Evolutionary conservation across 2,113 vertebrate genomes (phyloP), one percentile per base, ranked within the genome.

Genomic region (Pluvianellus socialis): DNA sequence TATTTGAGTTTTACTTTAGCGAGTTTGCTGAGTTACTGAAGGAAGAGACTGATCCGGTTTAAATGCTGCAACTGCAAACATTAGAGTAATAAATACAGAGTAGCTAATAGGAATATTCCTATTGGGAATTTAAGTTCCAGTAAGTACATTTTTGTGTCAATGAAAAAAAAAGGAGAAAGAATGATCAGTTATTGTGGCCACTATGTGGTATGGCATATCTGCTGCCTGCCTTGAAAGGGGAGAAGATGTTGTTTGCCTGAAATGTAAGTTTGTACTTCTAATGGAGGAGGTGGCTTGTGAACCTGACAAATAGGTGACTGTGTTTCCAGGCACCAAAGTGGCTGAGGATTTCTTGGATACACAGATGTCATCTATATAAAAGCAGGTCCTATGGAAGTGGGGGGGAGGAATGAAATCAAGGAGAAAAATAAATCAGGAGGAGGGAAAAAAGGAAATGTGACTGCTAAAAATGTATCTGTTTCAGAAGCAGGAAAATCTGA

Each of bases 1-100:
- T 63, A 40, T 95, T 91, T 91, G 91, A 75, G n/a, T 92, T 92
- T 71, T 81, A 55, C 38, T 85, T 81, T 44, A 30, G 62, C 79
- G 27, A 81, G n/a, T 94, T 81, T 94, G 72, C 63, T 40, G 52
- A 75, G 26, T 40, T 72, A 32, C 38, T 52, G 76, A 72, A 72
- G 50, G 35, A 72, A 79, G 42, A 84, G 50, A 27, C 30, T 10
- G 35, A 56, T 58, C 6, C 18, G 3, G 8, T 91, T 83, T 70
- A 50, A 93, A 76, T 35, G 63, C 45, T 92, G 50, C 63, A 74
- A 30, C 50, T 83, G 63, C 67, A 88, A 92, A 91, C 68, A 58
- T 91, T 66, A 77, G 50, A 77, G 59, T 26, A 80, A 74, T 70
- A 83, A 35, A 40, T 79, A 20, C 4, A 42, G 35, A 77, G 4